These are phyloP conservation scores for Pomatostomus ruficeps DNA, from an alignment of 2,113 vertebrate species.

Conservation along the genomic window DNA sequence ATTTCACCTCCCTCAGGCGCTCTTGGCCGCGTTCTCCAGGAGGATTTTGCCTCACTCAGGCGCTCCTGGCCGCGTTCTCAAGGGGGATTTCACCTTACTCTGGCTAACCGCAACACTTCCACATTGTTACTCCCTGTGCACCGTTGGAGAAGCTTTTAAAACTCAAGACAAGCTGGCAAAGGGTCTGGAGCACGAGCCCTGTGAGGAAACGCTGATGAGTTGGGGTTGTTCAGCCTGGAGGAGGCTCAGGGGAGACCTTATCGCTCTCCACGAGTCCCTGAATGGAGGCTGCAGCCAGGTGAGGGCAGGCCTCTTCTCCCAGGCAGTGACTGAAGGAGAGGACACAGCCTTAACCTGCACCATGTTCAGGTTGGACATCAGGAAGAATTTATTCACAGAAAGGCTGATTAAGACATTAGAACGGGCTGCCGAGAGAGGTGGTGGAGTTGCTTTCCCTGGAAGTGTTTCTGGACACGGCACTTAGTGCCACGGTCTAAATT, in stretches of 20 bases:
- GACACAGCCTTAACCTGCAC: too few species aligned
- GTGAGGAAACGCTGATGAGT: not conserved
- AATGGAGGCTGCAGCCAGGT: not conserved
- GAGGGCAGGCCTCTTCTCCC: accelerated
- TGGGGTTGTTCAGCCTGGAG: not conserved
- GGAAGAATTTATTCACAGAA: not conserved
- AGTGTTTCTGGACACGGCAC: not conserved
- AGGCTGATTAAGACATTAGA: not conserved
- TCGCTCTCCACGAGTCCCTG: accelerated
- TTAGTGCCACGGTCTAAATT: accelerated
- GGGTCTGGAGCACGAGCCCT: not conserved
- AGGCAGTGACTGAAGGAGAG: accelerated
- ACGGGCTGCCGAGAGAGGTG: accelerated
- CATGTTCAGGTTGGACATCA: not conserved
- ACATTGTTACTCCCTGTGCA: accelerated
- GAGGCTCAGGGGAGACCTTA: not conserved
- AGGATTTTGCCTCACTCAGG: accelerated
- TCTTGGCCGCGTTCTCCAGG: accelerated
- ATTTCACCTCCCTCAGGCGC: accelerated
- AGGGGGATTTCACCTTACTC: accelerated
- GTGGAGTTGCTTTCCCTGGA: too few species aligned
- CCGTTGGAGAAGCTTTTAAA: not conserved
- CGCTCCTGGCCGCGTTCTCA: accelerated
- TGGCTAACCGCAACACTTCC: not conserved
- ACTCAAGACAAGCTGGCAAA: not conserved